Evolutionary conservation across 1,140 invertebrate species (phyloP).

Genomic region (Myzus persicae): DNA sequence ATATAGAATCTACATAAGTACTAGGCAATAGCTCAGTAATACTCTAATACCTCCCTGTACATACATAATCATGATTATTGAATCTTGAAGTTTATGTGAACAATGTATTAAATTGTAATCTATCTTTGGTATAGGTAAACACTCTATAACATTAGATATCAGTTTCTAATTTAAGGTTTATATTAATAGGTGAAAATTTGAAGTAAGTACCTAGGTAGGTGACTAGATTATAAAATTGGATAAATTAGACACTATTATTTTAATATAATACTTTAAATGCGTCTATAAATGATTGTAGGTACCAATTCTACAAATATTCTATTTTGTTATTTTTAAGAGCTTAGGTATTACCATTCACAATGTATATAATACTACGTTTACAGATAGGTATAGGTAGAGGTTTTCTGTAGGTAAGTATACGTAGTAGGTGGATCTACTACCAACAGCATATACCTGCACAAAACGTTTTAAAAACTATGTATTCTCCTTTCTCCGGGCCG

Average conservation of each 20-base stretch:
- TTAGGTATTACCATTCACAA: neutral
- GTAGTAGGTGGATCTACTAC: neutral
- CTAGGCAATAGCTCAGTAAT: too few species aligned
- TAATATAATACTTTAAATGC: neutral
- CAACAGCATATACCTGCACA: neutral
- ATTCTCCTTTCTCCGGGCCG: neutral
- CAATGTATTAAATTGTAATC: neutral
- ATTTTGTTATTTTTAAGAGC: neutral
- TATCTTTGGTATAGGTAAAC: neutral
- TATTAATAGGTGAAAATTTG: too few species aligned
- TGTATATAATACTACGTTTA: neutral
- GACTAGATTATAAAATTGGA: too few species aligned
- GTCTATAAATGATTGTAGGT: neutral
- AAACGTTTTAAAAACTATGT: neutral
- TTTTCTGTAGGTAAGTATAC: neutral
- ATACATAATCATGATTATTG: neutral
- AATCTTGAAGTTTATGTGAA: too few species aligned
- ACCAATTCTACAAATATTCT: neutral
- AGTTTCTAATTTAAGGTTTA: neutral
- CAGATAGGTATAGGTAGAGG: neutral
- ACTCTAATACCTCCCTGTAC: too few species aligned
- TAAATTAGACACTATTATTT: too few species aligned
- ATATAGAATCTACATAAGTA: too few species aligned
- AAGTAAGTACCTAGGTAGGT: too few species aligned
- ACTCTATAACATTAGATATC: neutral